Percentiles rank a stretch among this genome's conserved stretches.
These are phyloP conservation scores for Gnathonemus echidnorhynchus DNA, from an alignment of 2,113 vertebrate genomes.

Conservation along the genomic window DNA sequence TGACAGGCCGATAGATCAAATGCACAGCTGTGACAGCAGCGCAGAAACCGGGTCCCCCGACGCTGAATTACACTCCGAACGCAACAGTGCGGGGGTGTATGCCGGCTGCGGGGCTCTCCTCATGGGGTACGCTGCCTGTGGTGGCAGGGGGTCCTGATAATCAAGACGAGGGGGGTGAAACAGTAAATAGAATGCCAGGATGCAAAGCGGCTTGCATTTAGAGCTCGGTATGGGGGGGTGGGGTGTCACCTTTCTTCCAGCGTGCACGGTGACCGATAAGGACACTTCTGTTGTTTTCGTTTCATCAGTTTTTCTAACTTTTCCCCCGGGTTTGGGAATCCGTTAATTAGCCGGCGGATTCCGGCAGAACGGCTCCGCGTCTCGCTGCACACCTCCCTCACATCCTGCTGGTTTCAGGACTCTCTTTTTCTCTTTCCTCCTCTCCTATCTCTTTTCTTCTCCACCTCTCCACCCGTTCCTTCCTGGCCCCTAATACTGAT, in stretches of 20 bases:
- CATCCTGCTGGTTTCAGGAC: not conserved
- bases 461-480: not conserved
- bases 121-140: conserved; percentile 10
- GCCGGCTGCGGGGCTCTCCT: not conserved
- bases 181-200: conserved; percentile 39
- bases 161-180: conserved; percentile 50
- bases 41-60: conserved; percentile 46
- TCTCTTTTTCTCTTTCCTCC: not conserved
- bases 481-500: conserved; percentile 38
- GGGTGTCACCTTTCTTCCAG: conserved; percentile 32
- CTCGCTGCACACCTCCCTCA: not conserved
- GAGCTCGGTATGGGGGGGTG: conserved; percentile 35
- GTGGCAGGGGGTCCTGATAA: conserved; percentile 48
- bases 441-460: conserved; percentile 4
- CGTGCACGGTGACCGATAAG: conserved; percentile 31
- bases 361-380: conserved; percentile 27
- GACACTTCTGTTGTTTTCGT: conserved; percentile 41
- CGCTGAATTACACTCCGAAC: conserved; percentile 47
- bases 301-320: not conserved
- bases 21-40: conserved; percentile 50
- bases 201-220: conserved; percentile 41
- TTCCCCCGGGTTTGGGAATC: conserved; percentile 48
- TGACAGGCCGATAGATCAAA: conserved; percentile 58
- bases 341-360: conserved; percentile 59
- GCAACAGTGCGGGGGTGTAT: conserved; percentile 10